A percentile compares a stretch with the other conserved stretches of the same genome.
phyloP scores from a whole-genome alignment of 2,797 vertebrate species.

The Gouania willdenowi region DNA sequence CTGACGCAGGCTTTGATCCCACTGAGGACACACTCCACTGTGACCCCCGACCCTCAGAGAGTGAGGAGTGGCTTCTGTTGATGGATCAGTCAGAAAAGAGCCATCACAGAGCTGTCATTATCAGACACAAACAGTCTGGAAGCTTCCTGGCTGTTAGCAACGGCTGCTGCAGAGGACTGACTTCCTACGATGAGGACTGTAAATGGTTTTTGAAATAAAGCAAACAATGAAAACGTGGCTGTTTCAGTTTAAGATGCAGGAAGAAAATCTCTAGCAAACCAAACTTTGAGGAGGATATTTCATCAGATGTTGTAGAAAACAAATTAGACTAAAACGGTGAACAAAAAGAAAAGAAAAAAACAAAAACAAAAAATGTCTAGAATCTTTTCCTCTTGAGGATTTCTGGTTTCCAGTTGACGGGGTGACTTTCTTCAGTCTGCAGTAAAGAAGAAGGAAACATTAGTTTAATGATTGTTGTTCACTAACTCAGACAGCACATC shows the following conservation, averaged over 20 bases:
- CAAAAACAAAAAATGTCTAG: slow-evolving; percentile 56
- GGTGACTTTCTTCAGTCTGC: slow-evolving; percentile 96
- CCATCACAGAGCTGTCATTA: slow-evolving; percentile 33
- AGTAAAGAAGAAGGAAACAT: slow-evolving; percentile 43
- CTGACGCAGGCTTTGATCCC: slow-evolving; percentile 31
- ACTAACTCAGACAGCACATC: no score
- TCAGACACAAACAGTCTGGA: slow-evolving; percentile 47
- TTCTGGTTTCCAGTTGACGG: slow-evolving; percentile 98
- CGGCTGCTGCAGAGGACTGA: slow-evolving; percentile 22
- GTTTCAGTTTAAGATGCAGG: background rate
- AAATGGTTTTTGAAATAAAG: slow-evolving; percentile 50
- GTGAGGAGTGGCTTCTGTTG: slow-evolving; percentile 52
- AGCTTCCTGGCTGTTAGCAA: slow-evolving; percentile 40
- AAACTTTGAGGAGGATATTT: slow-evolving; percentile 1
- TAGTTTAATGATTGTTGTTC: no score
- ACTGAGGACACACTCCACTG: slow-evolving; percentile 20
- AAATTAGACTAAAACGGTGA: slow-evolving; percentile 7
- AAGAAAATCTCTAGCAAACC: slow-evolving; percentile 1
- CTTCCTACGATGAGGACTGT: slow-evolving; percentile 40
- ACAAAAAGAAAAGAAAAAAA: slow-evolving; percentile 12
- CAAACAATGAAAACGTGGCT: background rate
- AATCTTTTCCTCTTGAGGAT: slow-evolving; percentile 98
- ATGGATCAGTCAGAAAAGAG: slow-evolving; percentile 46
- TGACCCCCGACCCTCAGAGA: slow-evolving; percentile 2
- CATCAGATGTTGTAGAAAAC: slow-evolving; percentile 20